A percentile compares a stretch with the other conserved stretches of the same genome.
Conservation (phyloP, 2,797 vertebrate genomes). For the Clarias pachynema region DNA sequence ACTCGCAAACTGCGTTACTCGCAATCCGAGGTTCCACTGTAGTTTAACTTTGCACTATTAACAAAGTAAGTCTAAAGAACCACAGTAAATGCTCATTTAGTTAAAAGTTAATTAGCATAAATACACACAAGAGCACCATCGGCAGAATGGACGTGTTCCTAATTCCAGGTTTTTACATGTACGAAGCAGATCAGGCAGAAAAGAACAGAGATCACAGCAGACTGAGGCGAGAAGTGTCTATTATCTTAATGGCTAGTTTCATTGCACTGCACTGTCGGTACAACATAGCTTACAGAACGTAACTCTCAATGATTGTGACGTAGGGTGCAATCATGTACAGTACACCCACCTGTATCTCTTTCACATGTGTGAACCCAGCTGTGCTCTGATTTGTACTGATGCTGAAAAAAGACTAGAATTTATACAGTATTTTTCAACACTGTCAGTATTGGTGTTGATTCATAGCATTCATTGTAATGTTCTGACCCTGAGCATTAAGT, state of each 20-base stretch:
- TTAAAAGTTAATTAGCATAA: slow-evolving; percentile 26
- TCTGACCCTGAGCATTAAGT: neutral
- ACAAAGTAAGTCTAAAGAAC: slow-evolving; percentile 15
- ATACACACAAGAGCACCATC: slow-evolving; percentile 17
- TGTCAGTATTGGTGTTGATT: neutral
- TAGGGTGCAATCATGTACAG: slow-evolving; percentile 30
- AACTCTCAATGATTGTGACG: slow-evolving; percentile 29
- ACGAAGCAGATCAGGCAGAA: slow-evolving; percentile 25
- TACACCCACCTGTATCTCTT: slow-evolving; percentile 33
- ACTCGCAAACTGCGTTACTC: too few species aligned
- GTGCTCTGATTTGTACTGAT: neutral
- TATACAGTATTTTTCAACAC: neutral
- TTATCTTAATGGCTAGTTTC: slow-evolving; percentile 36
- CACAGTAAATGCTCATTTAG: slow-evolving; percentile 2
- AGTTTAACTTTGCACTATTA: slow-evolving; percentile 16
- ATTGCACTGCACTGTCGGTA: slow-evolving; percentile 23
- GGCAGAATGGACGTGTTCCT: slow-evolving; percentile 11
- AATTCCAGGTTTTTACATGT: neutral
- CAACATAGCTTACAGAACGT: slow-evolving; percentile 24
- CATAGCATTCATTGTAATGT: neutral
- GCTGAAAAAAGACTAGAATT: neutral
- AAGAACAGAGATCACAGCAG: slow-evolving; percentile 16
- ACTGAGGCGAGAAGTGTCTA: slow-evolving; percentile 35
- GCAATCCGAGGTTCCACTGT: too few species aligned
- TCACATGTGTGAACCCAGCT: neutral